phyloP scores from a whole-genome alignment of 2,797 vertebrate genomes.

The Hypotaenidia philippensis region DNA sequence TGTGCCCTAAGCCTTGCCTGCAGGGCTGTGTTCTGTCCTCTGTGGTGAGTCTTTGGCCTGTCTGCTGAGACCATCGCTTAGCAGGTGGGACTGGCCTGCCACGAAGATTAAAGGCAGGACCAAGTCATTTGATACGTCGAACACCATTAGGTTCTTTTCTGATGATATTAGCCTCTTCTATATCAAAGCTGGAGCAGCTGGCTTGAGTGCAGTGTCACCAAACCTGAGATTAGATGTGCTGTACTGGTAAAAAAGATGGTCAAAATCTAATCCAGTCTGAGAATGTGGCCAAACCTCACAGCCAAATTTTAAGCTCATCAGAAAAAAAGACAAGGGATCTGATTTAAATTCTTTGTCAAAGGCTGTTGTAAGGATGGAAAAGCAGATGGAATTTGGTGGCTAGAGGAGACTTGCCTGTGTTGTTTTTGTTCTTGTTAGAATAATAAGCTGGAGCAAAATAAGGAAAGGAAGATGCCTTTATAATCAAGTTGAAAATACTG shows the following conservation, averaged over 20 bases:
- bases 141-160: not conserved
- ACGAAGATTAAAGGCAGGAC: not conserved
- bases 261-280: not conserved
- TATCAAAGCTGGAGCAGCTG: constrained; percentile 30
- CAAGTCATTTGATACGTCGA: not conserved
- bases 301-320: not conserved
- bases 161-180: not conserved
- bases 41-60: rapidly evolving
- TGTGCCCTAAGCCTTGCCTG: not conserved
- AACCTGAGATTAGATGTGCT: not conserved
- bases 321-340: not conserved
- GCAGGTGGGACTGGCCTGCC: not conserved
- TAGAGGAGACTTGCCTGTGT: not conserved
- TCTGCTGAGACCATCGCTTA: not conserved
- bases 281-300: not conserved
- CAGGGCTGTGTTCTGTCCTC: not conserved
- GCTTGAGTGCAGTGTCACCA: not conserved
- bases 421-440: constrained; percentile 3
- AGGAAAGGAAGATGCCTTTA: not conserved
- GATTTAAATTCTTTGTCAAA: constrained; percentile 47
- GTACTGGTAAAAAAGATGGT: not conserved
- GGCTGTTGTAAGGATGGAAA: not conserved
- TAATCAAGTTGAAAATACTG: not conserved
- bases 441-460: not conserved
- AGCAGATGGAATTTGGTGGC: constrained; percentile 7